Base-by-base conservation (phyloP, 1,140 invertebrate species). In the Caenorhabditis inopinata region DNA sequence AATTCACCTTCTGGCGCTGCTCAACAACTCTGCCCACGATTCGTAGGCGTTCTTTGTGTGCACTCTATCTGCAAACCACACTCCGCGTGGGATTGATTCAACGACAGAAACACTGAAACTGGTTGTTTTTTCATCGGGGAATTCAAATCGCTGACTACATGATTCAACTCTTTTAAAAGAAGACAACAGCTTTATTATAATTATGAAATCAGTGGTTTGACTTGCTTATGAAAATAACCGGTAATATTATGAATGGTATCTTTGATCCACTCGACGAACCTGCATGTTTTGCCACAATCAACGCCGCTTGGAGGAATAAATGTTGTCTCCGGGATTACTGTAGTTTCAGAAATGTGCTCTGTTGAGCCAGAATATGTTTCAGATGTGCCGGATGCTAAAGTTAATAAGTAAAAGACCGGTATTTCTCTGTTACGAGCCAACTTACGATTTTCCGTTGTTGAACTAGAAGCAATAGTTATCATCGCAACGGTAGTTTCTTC, bases 241-340 rank as follows among this genome's bases (percentile, higher is more conserved):
- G 58, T 38, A 21, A 68, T 38, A 5, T 21, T 38, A 68, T 68
- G 58, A 68, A 68, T 68, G n/a, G 58, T 68, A 21, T 68, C 58
- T 68, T 68, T 32, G 32, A 68, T 68, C 58, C 58, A 68, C 58
- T 68, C 58, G 58, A 68, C 58, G 58, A 68, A 68, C 58, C 58
- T 68, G 58, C 58, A 68, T 21, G 58, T 68, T 68, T 68, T 68
- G 16, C 58, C 32, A 38, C 58, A 68, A 38, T 68, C 58, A 1
- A 21, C 53, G 23, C 53, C 53, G 16, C 4, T 58, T 32, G 53
- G 53, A 58, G 53, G 53, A 21, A 32, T 38, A 0, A 38, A 1
- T 21, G 58, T 68, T 68, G 58, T 1, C 7, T 38, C 58, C 9
- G 58, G 32, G 58, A 23, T 38, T 68, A 38, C 58, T 38, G 58